phyloP scores from a whole-genome alignment of 2,888 invertebrate species.

The Mimas tiliae region DNA sequence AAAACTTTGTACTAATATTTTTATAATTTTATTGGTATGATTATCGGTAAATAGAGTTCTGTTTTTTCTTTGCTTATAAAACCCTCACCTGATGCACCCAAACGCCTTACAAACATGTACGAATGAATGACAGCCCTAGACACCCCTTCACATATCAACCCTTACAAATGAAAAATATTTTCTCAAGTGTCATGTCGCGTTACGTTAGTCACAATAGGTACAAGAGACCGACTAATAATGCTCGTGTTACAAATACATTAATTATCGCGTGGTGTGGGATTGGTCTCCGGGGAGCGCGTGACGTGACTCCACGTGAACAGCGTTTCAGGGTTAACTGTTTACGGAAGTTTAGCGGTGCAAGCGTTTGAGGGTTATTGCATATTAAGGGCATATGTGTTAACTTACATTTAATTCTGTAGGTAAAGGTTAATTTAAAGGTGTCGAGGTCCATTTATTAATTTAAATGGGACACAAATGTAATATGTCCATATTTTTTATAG shows the following conservation, averaged over 20 bases:
- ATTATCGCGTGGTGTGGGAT: slow-evolving; percentile 54
- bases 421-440: slow-evolving; percentile 13
- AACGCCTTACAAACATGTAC: no score
- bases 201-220: slow-evolving; percentile 5
- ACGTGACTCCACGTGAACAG: slow-evolving; percentile 34
- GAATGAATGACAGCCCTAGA: no score
- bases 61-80: no score
- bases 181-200: not conserved
- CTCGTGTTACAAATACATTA: slow-evolving; percentile 65
- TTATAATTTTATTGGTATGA: no score
- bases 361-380: slow-evolving; percentile 29
- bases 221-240: slow-evolving; percentile 49
- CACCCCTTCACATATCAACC: no score
- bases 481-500: no score
- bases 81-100: no score
- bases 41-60: no score
- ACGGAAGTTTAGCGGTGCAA: slow-evolving; percentile 18
- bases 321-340: slow-evolving; percentile 47
- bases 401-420: not conserved
- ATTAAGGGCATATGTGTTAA: slow-evolving; percentile 20
- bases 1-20: no score
- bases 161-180: not conserved
- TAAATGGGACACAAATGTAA: no score
- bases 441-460: not conserved
- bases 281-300: slow-evolving; percentile 43